Percentiles rank a stretch among this genome's conserved stretches.
Conservation (phyloP, 2,888 invertebrate species). For the Callyntrura guangdongensis region DNA sequence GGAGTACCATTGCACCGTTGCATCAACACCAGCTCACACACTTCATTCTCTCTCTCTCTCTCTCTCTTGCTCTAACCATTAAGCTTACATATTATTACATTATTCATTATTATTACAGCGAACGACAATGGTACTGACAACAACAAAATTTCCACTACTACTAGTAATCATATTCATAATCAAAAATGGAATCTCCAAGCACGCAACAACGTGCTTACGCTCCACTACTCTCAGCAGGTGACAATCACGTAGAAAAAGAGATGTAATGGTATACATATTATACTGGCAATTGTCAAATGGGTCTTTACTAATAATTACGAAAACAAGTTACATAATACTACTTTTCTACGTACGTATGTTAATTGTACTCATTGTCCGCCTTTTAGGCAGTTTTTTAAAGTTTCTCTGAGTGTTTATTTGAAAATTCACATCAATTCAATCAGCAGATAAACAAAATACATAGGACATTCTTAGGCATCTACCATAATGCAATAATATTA, state of each 20-base stretch:
- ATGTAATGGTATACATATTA: slow-evolving; percentile 12
- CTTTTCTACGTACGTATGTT: slow-evolving; percentile 31
- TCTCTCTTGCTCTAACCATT: too few species aligned
- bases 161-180: slow-evolving; percentile 56
- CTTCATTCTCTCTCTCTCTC: too few species aligned
- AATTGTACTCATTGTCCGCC: slow-evolving; percentile 57
- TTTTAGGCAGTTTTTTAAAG: slow-evolving; percentile 41
- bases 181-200: slow-evolving; percentile 49
- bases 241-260: slow-evolving; percentile 59
- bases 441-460: slow-evolving; percentile 41
- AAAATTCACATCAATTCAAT: slow-evolving; percentile 59
- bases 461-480: slow-evolving; percentile 30
- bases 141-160: slow-evolving; percentile 24
- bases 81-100: slow-evolving; percentile 26
- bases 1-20: slow-evolving; percentile 54
- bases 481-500: background rate
- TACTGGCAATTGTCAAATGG: slow-evolving; percentile 58
- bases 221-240: slow-evolving; percentile 78
- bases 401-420: slow-evolving; percentile 36
- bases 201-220: slow-evolving; percentile 60
- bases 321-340: slow-evolving; percentile 66
- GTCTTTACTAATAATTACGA: slow-evolving; percentile 65
- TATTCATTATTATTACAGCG: background rate
- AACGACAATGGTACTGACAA: slow-evolving; percentile 28
- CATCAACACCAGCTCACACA: background rate